Evolutionary conservation across 1,140 invertebrate genomes (phyloP).

Genomic region (Stratiolaelaps scimitus): DNA sequence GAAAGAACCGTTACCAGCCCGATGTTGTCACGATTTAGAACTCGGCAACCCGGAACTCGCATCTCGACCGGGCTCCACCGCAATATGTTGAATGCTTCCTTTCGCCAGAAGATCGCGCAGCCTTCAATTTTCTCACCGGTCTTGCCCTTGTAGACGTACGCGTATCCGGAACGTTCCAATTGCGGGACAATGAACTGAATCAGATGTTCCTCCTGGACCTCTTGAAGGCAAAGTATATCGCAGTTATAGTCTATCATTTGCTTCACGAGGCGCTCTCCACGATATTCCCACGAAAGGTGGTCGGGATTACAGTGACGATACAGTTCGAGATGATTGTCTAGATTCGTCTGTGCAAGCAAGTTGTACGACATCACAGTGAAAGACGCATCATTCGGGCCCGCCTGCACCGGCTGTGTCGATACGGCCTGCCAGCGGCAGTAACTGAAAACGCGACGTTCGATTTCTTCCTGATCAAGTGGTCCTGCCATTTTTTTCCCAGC

Average conservation of each 20-base stretch:
- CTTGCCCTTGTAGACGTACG: slow-evolving; percentile 57
- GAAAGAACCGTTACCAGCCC: slow-evolving; percentile 61
- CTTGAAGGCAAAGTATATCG: slow-evolving; percentile 48
- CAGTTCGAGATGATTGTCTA: slow-evolving; percentile 58
- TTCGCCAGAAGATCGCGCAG: slow-evolving; percentile 67
- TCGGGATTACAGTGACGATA: slow-evolving; percentile 52
- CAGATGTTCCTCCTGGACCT: slow-evolving; percentile 66
- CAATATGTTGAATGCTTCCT: slow-evolving; percentile 47
- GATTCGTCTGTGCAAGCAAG: slow-evolving; percentile 65
- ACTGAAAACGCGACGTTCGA: background rate
- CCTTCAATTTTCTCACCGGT: slow-evolving; percentile 59
- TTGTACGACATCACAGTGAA: slow-evolving; percentile 61
- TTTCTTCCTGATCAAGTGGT: background rate
- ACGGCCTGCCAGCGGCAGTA: slow-evolving; percentile 2
- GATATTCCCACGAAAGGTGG: slow-evolving; percentile 55
- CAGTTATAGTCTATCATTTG: slow-evolving; percentile 34
- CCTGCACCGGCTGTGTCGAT: slow-evolving; percentile 29
- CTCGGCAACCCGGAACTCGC: slow-evolving; percentile 40
- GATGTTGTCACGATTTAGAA: slow-evolving; percentile 74
- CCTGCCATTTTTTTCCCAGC: slow-evolving; percentile 3
- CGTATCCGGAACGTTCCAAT: slow-evolving; percentile 46
- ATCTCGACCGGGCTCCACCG: slow-evolving; percentile 48
- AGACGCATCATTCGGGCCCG: slow-evolving; percentile 34
- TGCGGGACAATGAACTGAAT: slow-evolving; percentile 48
- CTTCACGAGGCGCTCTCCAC: slow-evolving; percentile 52